Conservation (phyloP, 2,797 vertebrate species). For the Toxotes lorentzi region DNA sequence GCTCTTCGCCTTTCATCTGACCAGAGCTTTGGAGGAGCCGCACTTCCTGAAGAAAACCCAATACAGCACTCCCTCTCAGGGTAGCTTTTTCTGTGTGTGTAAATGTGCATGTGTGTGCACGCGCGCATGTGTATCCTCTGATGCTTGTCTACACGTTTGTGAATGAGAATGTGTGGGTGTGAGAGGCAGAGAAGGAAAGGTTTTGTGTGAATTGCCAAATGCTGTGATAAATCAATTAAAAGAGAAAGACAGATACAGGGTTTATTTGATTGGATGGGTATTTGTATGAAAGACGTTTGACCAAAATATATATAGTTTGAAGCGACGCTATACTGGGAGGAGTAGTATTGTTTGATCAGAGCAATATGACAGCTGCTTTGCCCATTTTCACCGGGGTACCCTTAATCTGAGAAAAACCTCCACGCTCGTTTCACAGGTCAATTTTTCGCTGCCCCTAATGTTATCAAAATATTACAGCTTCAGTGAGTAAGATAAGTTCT, state of each 20-base stretch:
- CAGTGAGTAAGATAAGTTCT: constrained; percentile 42
- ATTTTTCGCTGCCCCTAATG: constrained; percentile 13
- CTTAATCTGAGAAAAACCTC: constrained; percentile 27
- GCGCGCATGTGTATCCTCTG: background rate
- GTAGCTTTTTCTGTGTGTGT: constrained; percentile 65
- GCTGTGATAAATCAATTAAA: constrained; percentile 47
- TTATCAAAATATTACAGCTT: constrained; percentile 49
- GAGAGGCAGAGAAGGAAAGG: constrained; percentile 19
- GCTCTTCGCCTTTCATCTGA: constrained; percentile 89
- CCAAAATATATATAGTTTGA: constrained; percentile 24
- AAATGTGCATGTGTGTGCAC: constrained; percentile 24
- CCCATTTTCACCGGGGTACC: constrained; percentile 5
- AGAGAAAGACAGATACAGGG: constrained; percentile 12
- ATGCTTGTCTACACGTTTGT: constrained; percentile 55
- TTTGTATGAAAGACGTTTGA: constrained; percentile 23
- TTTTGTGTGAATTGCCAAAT: constrained; percentile 20
- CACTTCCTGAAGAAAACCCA: constrained; percentile 88
- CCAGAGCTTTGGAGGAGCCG: constrained; percentile 85
- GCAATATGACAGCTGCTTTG: constrained; percentile 10
- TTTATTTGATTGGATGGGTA: constrained; percentile 22
- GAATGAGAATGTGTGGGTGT: constrained; percentile 41
- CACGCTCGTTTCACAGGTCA: constrained; percentile 14
- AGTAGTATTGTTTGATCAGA: constrained; percentile 13
- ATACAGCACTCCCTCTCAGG: constrained; percentile 79
- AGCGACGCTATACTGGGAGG: background rate